These are phyloP conservation scores for Gopherus flavomarginatus DNA, from an alignment of 2,113 vertebrate genomes.

Conservation along the genomic window DNA sequence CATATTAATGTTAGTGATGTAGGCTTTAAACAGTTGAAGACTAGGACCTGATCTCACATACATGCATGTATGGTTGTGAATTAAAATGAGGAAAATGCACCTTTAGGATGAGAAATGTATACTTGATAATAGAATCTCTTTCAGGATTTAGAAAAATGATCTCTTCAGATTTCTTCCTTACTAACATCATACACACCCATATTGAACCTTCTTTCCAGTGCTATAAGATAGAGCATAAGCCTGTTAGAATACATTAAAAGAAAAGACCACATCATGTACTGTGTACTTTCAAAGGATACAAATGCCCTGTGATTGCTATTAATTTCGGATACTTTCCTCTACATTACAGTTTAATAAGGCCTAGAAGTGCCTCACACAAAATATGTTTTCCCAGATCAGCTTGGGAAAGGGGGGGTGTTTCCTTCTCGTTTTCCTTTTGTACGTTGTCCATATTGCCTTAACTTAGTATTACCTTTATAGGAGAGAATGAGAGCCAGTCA, in stretches of 20 bases:
- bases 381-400: background rate
- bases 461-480: background rate
- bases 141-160: background rate
- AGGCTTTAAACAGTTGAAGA: background rate
- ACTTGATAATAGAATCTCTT: background rate
- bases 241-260: background rate
- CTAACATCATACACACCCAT: background rate
- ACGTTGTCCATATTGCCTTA: background rate
- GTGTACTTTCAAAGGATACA: background rate
- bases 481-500: background rate
- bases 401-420: background rate
- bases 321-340: conserved; percentile 26
- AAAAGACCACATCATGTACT: background rate
- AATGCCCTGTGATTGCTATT: background rate
- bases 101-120: background rate
- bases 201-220: background rate
- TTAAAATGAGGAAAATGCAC: background rate
- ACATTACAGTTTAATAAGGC: background rate
- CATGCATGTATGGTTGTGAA: background rate
- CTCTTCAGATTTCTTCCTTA: background rate
- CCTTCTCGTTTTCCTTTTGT: background rate
- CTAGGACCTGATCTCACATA: background rate
- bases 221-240: background rate
- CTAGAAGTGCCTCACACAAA: background rate
- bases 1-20: background rate